These are phyloP conservation scores for Platerodrilus igneus DNA, from an alignment of 2,888 invertebrate genomes.

Conservation along the genomic window DNA sequence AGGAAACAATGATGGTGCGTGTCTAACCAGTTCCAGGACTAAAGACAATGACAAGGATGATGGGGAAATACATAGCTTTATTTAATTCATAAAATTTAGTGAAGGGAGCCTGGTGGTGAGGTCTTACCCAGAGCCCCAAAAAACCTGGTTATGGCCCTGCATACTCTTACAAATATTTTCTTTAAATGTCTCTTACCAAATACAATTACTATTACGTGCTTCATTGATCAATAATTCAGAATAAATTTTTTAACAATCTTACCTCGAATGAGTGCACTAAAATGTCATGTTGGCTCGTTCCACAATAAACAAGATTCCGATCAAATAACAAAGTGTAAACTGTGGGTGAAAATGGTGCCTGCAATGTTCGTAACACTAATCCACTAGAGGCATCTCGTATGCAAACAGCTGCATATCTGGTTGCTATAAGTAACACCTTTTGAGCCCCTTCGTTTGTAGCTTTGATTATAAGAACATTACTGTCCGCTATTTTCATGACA, in stretches of 20 bases:
- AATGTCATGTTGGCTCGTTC: constrained; percentile 68
- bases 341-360: constrained; percentile 56
- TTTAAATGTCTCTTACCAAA: too few relatives aligned
- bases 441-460: constrained; percentile 71
- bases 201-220: too few relatives aligned
- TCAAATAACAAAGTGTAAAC: constrained; percentile 68
- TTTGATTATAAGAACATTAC: constrained; percentile 63
- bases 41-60: too few relatives aligned
- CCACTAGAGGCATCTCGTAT: constrained; percentile 70
- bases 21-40: too few relatives aligned
- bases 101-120: too few relatives aligned
- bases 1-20: too few relatives aligned
- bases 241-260: too few relatives aligned
- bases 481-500: constrained; percentile 46
- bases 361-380: constrained; percentile 60
- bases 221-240: background rate
- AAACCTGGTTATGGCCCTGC: too few relatives aligned
- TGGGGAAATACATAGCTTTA: too few relatives aligned
- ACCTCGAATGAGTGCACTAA: constrained; percentile 72
- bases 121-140: too few relatives aligned
- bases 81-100: too few relatives aligned
- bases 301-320: constrained; percentile 68
- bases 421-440: constrained; percentile 64
- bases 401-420: constrained; percentile 63
- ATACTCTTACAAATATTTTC: too few relatives aligned